These are phyloP conservation scores for Drosophila nasuta DNA, from an alignment of 1,140 invertebrate genomes.

Conservation along the genomic window DNA sequence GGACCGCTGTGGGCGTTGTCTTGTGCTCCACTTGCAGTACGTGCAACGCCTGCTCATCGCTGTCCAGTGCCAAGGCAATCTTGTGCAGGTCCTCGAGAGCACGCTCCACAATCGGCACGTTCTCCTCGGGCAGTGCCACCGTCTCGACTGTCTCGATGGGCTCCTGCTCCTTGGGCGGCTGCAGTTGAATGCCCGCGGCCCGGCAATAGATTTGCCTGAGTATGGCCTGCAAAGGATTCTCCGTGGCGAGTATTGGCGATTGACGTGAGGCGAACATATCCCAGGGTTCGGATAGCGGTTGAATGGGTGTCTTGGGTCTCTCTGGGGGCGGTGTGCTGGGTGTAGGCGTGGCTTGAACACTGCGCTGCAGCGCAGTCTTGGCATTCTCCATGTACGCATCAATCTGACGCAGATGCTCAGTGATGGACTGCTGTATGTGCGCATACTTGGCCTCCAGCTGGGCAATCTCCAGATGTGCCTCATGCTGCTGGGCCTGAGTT, in stretches of 20 bases:
- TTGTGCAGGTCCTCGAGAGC: slow-evolving; percentile 72
- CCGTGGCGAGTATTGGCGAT: slow-evolving; percentile 64
- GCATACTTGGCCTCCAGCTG: slow-evolving; percentile 79
- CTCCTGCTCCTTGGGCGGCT: slow-evolving; percentile 29
- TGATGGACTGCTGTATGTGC: slow-evolving; percentile 81
- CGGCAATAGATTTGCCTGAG: slow-evolving; percentile 72
- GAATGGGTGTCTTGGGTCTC: neutral
- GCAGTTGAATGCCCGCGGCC: slow-evolving; percentile 49
- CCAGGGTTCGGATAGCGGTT: slow-evolving; percentile 46
- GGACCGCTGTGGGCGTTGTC: slow-evolving; percentile 54
- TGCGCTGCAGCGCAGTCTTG: slow-evolving; percentile 71
- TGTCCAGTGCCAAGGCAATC: slow-evolving; percentile 57
- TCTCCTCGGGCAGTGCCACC: slow-evolving; percentile 52
- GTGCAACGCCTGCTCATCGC: slow-evolving; percentile 28
- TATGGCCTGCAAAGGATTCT: slow-evolving; percentile 75
- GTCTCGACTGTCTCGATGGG: slow-evolving; percentile 7
- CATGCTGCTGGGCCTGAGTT: slow-evolving; percentile 51
- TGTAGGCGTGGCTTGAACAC: slow-evolving; percentile 48
- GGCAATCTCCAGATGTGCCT: slow-evolving; percentile 71
- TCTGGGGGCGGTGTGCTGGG: slow-evolving; percentile 17
- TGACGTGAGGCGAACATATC: slow-evolving; percentile 66
- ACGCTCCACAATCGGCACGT: slow-evolving; percentile 77
- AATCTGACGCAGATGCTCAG: slow-evolving; percentile 78
- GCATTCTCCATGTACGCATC: slow-evolving; percentile 82
- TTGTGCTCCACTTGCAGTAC: slow-evolving; percentile 55